Evolutionary conservation across 2,888 invertebrate species (phyloP), one percentile per base, ranked within the genome.

Genomic region (Parthenolecanium corni): DNA sequence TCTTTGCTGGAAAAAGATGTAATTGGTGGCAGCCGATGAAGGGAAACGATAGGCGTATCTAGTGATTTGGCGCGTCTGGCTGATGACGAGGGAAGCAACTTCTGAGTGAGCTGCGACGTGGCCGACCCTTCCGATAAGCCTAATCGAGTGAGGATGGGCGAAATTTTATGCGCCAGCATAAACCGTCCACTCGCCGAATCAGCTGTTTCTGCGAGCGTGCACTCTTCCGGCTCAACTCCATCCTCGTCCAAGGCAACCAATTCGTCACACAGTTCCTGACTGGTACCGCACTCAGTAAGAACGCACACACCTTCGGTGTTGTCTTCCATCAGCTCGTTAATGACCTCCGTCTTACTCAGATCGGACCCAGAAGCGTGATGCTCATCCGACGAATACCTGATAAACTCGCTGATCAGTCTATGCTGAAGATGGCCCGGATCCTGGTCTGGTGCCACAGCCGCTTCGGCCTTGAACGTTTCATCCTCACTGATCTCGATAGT

Each of bases 1-100:
- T 90, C 90, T 74, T 89, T 89, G 23, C 89, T 88, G 1, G 89
- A 90, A 72, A 89, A 89, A 0, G 89, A 86, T 73, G 89, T 87
- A 73, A 86, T 82, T 6, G 88, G 84, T 16, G 89, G 89, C 46
- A 90, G 74, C 70, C 84, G 79, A 72, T 84, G 86, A 31, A 89
- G 74, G 20, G 88, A 84, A 70, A 90, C 87, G 21, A 89, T 84
- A 1, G 89, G 86, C 2, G 89, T 85, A 70, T 90, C 90, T 67
- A 90, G 77, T 65, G 89, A 89, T 74, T 89, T 89, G 1, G 89
- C 85, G 69, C 89, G 78, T 57, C 89, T 78, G 62, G 85, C 83
- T 3, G 84, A 75, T 6, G 83, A 82, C 3, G 87, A 87, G 0
- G 87, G 88, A 69, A 82, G 84, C 0, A 84, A 79, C 6, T 86